Percentiles rank a stretch among this genome's conserved stretches.
These are phyloP conservation scores for Petrosia ficiformis DNA, from an alignment of 37 sponge, comb jelly and placozoan species.

Conservation along the genomic window DNA sequence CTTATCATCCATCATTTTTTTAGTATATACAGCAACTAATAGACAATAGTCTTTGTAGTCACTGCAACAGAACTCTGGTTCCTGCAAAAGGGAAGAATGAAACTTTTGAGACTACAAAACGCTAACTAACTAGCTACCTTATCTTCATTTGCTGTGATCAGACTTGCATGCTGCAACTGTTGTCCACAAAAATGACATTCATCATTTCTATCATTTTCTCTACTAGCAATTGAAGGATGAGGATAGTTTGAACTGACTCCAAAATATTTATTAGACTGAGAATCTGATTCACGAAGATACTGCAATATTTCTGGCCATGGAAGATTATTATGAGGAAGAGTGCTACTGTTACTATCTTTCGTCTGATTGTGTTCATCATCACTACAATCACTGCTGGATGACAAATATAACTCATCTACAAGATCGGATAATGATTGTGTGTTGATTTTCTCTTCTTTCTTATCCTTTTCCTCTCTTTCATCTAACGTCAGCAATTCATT, in stretches of 20 bases:
- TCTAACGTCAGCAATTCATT: no score
- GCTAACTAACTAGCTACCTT: background rate
- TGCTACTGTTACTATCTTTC: no score
- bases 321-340: no score
- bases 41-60: slow-evolving; percentile 39
- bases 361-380: no score
- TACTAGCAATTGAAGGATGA: background rate
- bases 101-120: no score
- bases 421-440: no score
- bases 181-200: background rate
- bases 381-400: no score
- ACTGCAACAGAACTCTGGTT: slow-evolving; percentile 27
- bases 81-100: no score
- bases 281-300: slow-evolving; percentile 59
- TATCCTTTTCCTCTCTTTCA: background rate
- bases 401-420: no score
- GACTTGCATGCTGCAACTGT: background rate
- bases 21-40: slow-evolving; percentile 32
- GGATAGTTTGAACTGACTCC: slow-evolving; percentile 15
- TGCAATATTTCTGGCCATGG: slow-evolving; percentile 34
- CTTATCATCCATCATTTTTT: slow-evolving; percentile 26
- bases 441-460: background rate
- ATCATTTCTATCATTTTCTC: background rate
- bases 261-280: slow-evolving; percentile 35
- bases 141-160: background rate